Evolutionary conservation across 2,113 vertebrate species (phyloP), one percentile per base, ranked within the genome.

Genomic region (Macrotis lagotis): DNA sequence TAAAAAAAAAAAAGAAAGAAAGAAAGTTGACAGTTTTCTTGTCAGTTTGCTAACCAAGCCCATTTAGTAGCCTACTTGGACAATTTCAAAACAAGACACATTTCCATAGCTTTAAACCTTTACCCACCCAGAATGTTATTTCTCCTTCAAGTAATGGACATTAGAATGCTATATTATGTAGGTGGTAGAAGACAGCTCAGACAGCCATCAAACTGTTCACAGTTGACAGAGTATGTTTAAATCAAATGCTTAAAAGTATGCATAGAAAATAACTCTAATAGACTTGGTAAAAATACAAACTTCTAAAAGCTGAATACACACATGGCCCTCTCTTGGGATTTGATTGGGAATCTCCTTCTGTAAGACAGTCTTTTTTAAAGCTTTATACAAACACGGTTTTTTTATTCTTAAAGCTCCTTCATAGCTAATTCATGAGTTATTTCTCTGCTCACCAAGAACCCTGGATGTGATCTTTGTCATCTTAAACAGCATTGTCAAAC

Each of bases 101-200:
- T 44, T 47, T 1, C 44, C 2, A 88, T 14, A 92, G 1, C 19
- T 92, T 94, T 90, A 49, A 51, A 88, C 16, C 37, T 95, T 92
- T 91, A 93, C 96, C 37, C 50, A 96, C 91, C 91, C 97, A 98
- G 97, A 98, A 93, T 96, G 89, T 90, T 93, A 96, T 96, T 83
- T 26, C 90, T 37, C 10, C 51, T 96, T 97, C 97, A 97, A 97
- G 96, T 74, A 95, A 31, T 95, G 50, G 0, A 37, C 74, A 96
- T 97, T 96, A 95, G 28, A 97, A 97, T 90, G 51, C 22, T 96
- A 8, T 50, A 51, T 53, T 95, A 22, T 93, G 49, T 83, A 90
- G 96, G 92, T 94, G 90, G 92, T 2, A 92, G 47, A 83, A 31
- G 19, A 22, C 44, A 95, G 12, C 14, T 26, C 10, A 96, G 95